Conservation (phyloP, 2,888 invertebrate genomes). For the Shargacucullia verbasci region DNA sequence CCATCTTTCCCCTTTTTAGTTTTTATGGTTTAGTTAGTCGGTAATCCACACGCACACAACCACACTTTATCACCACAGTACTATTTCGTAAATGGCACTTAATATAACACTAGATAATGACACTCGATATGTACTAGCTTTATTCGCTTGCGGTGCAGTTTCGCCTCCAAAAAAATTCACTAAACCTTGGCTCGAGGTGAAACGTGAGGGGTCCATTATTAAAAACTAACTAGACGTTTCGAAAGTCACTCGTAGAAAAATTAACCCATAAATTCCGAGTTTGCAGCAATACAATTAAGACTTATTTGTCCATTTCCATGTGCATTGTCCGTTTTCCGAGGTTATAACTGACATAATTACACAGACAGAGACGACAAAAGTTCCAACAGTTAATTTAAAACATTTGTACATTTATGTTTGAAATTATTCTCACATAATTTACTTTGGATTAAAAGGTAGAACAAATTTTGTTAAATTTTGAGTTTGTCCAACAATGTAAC, state of each 20-base stretch:
- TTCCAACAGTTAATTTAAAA: too few relatives aligned
- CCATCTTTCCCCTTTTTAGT: slow-evolving; percentile 56
- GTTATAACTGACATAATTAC: slow-evolving; percentile 14
- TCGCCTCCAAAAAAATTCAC: slow-evolving; percentile 58
- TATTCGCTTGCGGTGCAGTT: slow-evolving; percentile 71
- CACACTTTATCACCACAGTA: slow-evolving; percentile 81
- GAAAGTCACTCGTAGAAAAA: slow-evolving; percentile 11
- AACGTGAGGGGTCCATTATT: slow-evolving; percentile 63
- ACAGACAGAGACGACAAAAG: too few relatives aligned
- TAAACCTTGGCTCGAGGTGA: slow-evolving; percentile 64
- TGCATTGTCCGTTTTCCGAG: slow-evolving; percentile 30
- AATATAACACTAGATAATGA: slow-evolving; percentile 66
- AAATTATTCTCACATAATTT: slow-evolving; percentile 10
- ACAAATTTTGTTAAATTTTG: slow-evolving; percentile 12
- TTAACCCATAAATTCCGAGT: slow-evolving; percentile 24
- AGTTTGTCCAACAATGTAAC: slow-evolving; percentile 18
- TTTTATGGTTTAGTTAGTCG: slow-evolving; percentile 78
- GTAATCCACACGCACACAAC: slow-evolving; percentile 82
- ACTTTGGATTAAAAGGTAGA: slow-evolving; percentile 9
- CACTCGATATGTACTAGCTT: slow-evolving; percentile 74
- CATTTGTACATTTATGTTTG: too few relatives aligned
- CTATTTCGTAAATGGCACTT: slow-evolving; percentile 68
- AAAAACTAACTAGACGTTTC: slow-evolving; percentile 44
- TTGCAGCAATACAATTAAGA: slow-evolving; percentile 24
- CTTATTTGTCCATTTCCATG: slow-evolving; percentile 39